Base-by-base conservation (phyloP, 2,113 vertebrate genomes). In the Ascaphus truei region DNA sequence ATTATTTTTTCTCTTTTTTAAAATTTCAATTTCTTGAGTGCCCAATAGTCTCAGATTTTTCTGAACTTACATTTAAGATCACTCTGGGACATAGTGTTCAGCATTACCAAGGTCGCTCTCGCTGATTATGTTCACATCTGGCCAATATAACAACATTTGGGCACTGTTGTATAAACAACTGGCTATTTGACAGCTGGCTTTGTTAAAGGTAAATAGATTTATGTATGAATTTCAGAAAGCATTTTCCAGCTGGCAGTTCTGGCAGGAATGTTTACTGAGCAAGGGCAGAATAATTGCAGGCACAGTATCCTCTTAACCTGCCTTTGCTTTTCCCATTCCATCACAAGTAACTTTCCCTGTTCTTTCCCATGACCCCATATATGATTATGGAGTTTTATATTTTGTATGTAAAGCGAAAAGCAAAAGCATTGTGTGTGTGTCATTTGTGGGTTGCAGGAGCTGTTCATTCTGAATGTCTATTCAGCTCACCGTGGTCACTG, bases 181-280 rank as follows among this genome's bases (percentile, higher is more conserved):
- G 65, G 65, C 53, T 68, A 18, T 20, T 15, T 59, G 65, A 68
- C 65, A 68, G 65, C 65, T 68, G 53, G 65, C 53, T 59, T 37
- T 68, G 65, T 26, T 59, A 34, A 68, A 58, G 22, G 43, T 68
- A 68, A 59, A 59, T 59, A 59, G 53, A 59, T 59, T 68, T 68
- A 48, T 59, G 55, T 33, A 50, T 59, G 39, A 33, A 18, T 50
- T 48, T 68, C 47, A 48, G 20, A 13, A 48, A 37, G 10, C 55
- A 37, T 37, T 59, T 56, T 59, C 53, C 55, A 68, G 53, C 65
- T 68, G 65, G 65, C 55, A 68, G 18, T 29, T 47, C 41, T 48
- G 47, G 55, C 53, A 48, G 31, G 8, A 48, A 29, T 12, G 22
- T 59, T 15, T 7, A 16, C 31, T 27, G 20, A 59, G 65, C 53